phyloP scores from a whole-genome alignment of 2,797 vertebrate genomes.

The Poecilia gillii region DNA sequence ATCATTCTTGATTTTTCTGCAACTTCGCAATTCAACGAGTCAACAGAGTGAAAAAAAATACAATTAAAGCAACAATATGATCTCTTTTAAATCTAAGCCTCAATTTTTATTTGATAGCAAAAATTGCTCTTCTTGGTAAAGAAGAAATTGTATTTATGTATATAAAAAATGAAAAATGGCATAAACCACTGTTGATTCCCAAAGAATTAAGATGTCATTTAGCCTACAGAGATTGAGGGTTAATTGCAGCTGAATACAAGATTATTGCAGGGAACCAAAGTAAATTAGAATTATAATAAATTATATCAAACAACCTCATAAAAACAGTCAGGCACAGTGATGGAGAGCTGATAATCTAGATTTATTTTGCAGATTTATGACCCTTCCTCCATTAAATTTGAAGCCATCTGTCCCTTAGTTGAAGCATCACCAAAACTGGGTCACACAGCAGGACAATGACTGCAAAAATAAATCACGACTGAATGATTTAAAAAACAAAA shows the following conservation, averaged over 20 bases:
- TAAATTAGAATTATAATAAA: neutral
- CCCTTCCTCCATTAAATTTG: neutral
- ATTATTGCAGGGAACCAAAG: neutral
- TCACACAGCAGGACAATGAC: neutral
- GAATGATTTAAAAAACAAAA: neutral
- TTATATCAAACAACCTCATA: neutral
- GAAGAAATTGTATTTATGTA: no score
- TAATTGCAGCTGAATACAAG: neutral
- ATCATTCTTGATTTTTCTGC: neutral
- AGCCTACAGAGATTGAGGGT: neutral
- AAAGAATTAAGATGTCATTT: neutral
- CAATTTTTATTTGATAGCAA: neutral
- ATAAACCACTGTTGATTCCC: neutral
- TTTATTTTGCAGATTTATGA: neutral
- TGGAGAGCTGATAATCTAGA: neutral
- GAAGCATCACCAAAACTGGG: neutral
- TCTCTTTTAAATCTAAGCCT: neutral
- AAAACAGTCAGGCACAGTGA: neutral
- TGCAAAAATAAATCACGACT: neutral
- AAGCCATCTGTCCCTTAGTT: neutral
- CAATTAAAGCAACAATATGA: neutral
- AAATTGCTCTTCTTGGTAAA: neutral
- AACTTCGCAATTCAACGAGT: neutral
- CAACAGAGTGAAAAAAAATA: neutral
- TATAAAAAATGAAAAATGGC: neutral